Evolutionary conservation across 2,888 invertebrate genomes (phyloP), one percentile per base, ranked within the genome.

Genomic region (Crepidodera aurea): DNA sequence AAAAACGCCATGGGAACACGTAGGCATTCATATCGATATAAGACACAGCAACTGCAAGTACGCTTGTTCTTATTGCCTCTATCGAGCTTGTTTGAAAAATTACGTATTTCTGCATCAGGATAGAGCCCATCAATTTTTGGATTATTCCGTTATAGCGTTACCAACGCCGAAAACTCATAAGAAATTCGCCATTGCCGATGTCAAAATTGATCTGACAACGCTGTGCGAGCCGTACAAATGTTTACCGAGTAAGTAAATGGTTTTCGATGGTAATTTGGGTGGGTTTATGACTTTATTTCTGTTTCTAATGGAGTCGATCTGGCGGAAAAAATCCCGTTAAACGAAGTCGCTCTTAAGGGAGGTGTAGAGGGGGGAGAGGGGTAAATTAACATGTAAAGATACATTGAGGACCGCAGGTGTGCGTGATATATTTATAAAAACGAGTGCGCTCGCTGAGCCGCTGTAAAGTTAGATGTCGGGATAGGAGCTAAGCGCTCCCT

Each of bases 1-100:
- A 18, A 83, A 84, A 69, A 76, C 85, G 51, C 78, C 83, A 1
- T 78, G 83, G 64, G 77, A 74, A 12, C 71, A 74, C 13, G 70
- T 77, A 3, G 70, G 72, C 13, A 68, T 75, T 25, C 91, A 91
- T 74, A 83, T 90, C 10, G 83, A 86, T 50, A 83, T 84, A 19
- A 82, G 82, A 29, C 91, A 92, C 71, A 84, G 83, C 0, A 79
- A 82, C 55, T 88, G 90, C 71, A 81, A 83, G 22, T 90, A 80
- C 71, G 86, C 86, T 25, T 92, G 92, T 71, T 81, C 80, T 2
- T 83, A 85, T 67, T 92, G 92, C 73, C 87, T 90, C 71, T 91
- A 90, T 76, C 82, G 91, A 50, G 87, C 88, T 0, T 79, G 84
- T 0, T 81, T 84, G 0, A 83, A 84, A 48, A 85, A 86, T 56